Percentiles rank a stretch among this genome's conserved stretches.
phyloP scores from a whole-genome alignment of 2,797 vertebrate species.

The Phyllotis vaccarum region DNA sequence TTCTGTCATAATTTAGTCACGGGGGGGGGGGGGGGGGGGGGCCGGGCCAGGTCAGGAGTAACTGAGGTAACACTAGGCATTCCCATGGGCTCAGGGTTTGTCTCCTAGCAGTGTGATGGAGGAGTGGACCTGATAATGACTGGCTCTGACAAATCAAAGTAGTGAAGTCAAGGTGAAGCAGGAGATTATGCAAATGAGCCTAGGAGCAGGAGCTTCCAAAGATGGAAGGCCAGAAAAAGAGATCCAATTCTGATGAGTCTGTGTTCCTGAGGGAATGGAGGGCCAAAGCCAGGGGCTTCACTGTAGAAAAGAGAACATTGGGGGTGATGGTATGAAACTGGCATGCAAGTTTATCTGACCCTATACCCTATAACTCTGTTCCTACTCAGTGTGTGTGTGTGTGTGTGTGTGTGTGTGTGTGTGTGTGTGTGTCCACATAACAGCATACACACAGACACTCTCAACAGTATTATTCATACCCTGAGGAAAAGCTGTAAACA shows the following conservation, averaged over 20 bases:
- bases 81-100: too few species aligned
- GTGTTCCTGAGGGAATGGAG: not conserved
- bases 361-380: not conserved
- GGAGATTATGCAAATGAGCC: not conserved
- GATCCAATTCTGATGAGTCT: not conserved
- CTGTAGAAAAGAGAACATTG: not conserved
- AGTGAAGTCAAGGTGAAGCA: not conserved
- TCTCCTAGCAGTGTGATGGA: not conserved
- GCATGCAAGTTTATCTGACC: not conserved
- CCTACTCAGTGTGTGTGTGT: not conserved
- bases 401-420: too few species aligned
- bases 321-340: not conserved
- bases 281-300: not conserved
- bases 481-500: not conserved
- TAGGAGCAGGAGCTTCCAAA: not conserved
- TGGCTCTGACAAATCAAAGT: not conserved
- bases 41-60: too few species aligned
- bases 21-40: too few species aligned
- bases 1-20: not conserved
- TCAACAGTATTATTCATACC: not conserved
- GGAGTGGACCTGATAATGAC: too few species aligned
- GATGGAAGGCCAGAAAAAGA: not conserved
- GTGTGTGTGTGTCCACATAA: not conserved
- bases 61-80: too few species aligned
- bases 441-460: not conserved